phyloP scores from a whole-genome alignment of 1,140 invertebrate genomes.

The Mylabris phalerata region DNA sequence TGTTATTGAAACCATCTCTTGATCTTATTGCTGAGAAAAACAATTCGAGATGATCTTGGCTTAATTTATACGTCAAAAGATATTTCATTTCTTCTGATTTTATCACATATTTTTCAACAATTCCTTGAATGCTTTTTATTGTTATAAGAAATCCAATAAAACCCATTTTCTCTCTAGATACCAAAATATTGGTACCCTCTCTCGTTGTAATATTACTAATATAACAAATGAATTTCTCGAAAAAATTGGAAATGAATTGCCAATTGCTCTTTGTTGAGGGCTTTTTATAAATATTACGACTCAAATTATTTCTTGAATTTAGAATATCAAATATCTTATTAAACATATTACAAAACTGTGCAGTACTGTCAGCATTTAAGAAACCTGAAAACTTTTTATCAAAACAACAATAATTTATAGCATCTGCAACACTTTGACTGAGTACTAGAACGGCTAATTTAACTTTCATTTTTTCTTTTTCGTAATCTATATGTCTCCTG shows the following conservation, averaged over 20 bases:
- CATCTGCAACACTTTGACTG: constrained; percentile 20
- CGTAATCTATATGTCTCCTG: constrained; percentile 18
- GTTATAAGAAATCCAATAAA: constrained; percentile 28
- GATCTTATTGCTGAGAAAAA: constrained; percentile 39
- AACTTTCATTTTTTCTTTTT: constrained; percentile 31
- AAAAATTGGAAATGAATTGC: constrained; percentile 9
- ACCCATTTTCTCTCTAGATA: constrained; percentile 19
- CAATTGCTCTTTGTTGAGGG: constrained; percentile 7
- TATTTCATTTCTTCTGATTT: constrained; percentile 5
- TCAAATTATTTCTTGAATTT: constrained; percentile 26
- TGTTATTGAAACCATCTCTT: constrained; percentile 39
- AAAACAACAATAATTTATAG: constrained; percentile 16
- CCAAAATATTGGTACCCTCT: constrained; percentile 5
- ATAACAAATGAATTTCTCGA: constrained; percentile 5
- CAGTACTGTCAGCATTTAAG: constrained; percentile 20
- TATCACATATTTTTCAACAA: constrained; percentile 25
- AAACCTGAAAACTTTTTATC: constrained; percentile 20
- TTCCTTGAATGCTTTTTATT: constrained; percentile 17
- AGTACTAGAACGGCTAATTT: constrained; percentile 26
- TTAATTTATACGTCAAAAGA: constrained; percentile 30
- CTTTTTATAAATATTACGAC: constrained; percentile 11
- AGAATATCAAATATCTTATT: constrained; percentile 31
- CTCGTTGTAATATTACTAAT: background rate
- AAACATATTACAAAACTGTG: constrained; percentile 22
- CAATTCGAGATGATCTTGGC: constrained; percentile 42